These are phyloP conservation scores for Oligia fasciuncula DNA, from an alignment of 2,888 invertebrate species.

Conservation along the genomic window DNA sequence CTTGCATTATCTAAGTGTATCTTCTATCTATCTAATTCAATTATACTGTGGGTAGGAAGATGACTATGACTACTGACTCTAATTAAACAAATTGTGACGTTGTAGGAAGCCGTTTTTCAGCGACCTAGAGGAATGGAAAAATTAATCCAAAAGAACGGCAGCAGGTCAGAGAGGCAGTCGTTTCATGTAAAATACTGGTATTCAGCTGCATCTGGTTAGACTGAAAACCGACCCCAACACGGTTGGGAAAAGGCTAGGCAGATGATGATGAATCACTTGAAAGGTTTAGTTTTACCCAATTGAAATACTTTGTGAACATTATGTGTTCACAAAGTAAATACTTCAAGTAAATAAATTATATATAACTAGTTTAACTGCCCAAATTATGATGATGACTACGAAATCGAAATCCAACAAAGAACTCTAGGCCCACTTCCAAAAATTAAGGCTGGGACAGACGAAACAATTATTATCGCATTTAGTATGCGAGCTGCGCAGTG, in stretches of 20 bases:
- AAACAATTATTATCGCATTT: constrained; percentile 63
- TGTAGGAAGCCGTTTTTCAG: background rate
- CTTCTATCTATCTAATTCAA: too few relatives aligned
- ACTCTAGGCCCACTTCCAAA: constrained; percentile 4
- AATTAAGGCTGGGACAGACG: constrained; percentile 32
- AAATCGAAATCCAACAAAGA: background rate
- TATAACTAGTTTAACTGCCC: background rate
- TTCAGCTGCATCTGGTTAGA: too few relatives aligned
- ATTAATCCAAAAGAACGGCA: background rate
- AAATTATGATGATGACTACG: constrained; percentile 1
- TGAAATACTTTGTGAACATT: background rate
- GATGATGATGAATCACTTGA: background rate
- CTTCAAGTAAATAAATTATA: background rate
- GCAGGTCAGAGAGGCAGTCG: too few relatives aligned
- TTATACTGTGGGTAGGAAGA: too few relatives aligned
- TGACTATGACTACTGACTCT: background rate
- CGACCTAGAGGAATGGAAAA: background rate
- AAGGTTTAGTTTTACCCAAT: background rate
- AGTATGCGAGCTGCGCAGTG: constrained; percentile 57
- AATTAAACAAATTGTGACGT: background rate
- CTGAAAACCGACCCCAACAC: too few relatives aligned
- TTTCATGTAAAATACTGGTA: too few relatives aligned
- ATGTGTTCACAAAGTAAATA: background rate
- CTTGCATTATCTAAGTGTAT: too few relatives aligned
- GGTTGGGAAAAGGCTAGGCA: too few relatives aligned